Base-by-base conservation (phyloP, 2,113 vertebrate species). In the Xiphophorus couchianus region DNA sequence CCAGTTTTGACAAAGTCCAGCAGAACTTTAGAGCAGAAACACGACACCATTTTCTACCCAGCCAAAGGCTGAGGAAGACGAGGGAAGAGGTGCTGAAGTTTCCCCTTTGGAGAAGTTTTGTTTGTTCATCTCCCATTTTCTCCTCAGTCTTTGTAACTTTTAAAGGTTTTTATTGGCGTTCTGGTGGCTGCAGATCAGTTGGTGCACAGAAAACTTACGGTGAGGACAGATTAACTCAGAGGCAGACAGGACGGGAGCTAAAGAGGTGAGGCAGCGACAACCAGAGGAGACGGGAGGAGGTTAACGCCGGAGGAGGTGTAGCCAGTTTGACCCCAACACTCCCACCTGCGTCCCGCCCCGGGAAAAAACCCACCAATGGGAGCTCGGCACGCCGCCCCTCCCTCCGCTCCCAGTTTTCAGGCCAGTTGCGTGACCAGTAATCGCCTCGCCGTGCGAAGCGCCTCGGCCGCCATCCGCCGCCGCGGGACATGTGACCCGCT, bases 361-460 rank as follows among this genome's bases (percentile, higher is more conserved):
- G 11, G 62, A 74, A 1, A 28, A 58, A 19, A 65, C 66, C 25
- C 44, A 60, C 89, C 84, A 87, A 82, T 86, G 44, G 62, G 27
- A 25, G 63, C 7, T 44, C 1, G 1, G 37, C 64, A 28, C 5
- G 35, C 67, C 15, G 10, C 10, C 51, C 72, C 0, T 62, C 58
- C 5, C 66, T 48, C 19, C 0, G 4, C 33, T 58, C 3, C 54
- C 51, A 48, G 2, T 15, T 37, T 58, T 29, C 48, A 66, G 64
- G 68, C 66, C 65, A 66, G 0, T 85, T 63, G 84, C 87, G 84
- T 89, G 87, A 86, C 78, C 51, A 69, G 29, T 85, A 88, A 88
- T 89, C 86, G 72, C 71, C 28, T 73, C 44, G 5, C 30, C 69
- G 68, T 62, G 27, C 19, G 65, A 69, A 66, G n/a, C 0, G 31